Base-by-base conservation (phyloP, 2,888 invertebrate species). In the Mayetiola destructor region DNA sequence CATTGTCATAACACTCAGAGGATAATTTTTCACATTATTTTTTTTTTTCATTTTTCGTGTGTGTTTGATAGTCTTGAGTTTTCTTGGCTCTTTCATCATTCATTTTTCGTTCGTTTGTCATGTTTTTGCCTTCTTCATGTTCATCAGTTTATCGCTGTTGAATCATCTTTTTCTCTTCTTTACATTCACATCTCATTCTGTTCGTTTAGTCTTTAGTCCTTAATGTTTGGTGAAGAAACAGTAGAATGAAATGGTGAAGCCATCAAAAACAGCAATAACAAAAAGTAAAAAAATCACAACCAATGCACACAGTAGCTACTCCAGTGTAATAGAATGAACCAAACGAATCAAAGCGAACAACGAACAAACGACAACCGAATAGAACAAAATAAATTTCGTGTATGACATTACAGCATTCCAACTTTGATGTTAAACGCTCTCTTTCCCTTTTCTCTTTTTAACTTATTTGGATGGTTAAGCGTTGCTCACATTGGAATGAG, bases 381-480 rank as follows among this genome's bases (percentile, higher is more conserved):
- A n/a, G n/a, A n/a, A n/a, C n/a, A n/a, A n/a, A n/a, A 48, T 48
- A 48, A 48, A 48, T 48, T 48, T 48, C 27, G 48, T 48, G 48
- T 48, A 48, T 48, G 48, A 48, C 48, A 48, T 27, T 48, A 48
- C 48, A 48, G 27, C 27, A 48, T 48, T 48, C 48, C 48, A 48
- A 27, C 48, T 48, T 48, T 48, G 48, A 48, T 48, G 48, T 48
- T 48, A 48, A 48, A 48, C 48, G 48, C 48, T 48, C 37, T 6
- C 37, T 37, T n/a, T n/a, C n/a, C n/a, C n/a, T n/a, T n/a, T n/a
- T n/a, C 48, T 48, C 48, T 48, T 48, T 48, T 23, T 48, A 48
- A 48, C 48, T 48, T 48, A 27, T 48, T 48, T n/a, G n/a, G n/a
- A n/a, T n/a, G n/a, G n/a, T n/a, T n/a, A n/a, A n/a, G n/a, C n/a